phyloP scores from a whole-genome alignment of 2,113 vertebrate species.

The Hydropotes inermis region DNA sequence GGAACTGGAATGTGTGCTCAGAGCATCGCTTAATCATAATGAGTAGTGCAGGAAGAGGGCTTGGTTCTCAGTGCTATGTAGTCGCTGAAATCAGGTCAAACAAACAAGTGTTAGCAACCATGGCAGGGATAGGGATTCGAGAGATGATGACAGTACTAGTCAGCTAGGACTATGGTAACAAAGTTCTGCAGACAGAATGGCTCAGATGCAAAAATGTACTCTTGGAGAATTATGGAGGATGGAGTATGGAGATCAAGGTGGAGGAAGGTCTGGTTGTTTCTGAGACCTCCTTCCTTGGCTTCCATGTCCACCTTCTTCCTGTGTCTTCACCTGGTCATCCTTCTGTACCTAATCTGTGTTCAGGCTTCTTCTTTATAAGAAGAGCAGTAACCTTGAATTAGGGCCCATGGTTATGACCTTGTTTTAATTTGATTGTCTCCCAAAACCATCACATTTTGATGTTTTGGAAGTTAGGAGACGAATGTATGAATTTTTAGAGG shows the following conservation, averaged over 20 bases:
- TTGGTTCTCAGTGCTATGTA: not conserved
- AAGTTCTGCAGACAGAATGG: not conserved
- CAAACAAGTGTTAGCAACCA: not conserved
- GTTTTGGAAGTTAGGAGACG: too few relatives aligned
- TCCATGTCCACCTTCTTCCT: fast-evolving
- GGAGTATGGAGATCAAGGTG: not conserved
- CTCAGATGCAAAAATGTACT: not conserved
- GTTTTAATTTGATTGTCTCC: not conserved
- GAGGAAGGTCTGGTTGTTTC: not conserved
- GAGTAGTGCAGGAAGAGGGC: not conserved
- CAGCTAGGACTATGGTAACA: fast-evolving
- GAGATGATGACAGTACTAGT: not conserved
- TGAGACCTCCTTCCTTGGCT: not conserved
- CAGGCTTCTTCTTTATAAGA: not conserved
- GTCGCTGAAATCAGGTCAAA: not conserved
- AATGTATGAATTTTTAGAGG: not conserved
- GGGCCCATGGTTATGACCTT: not conserved
- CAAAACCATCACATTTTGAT: not conserved
- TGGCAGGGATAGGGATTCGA: not conserved
- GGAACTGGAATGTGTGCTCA: not conserved
- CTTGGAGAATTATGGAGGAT: not conserved
- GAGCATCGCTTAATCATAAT: not conserved
- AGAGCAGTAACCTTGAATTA: not conserved
- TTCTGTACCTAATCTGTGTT: too few relatives aligned
- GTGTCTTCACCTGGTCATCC: not conserved